Evolutionary conservation across 2,888 invertebrate genomes (phyloP), one percentile per base, ranked within the genome.

Genomic region (Margaritifera margaritifera): DNA sequence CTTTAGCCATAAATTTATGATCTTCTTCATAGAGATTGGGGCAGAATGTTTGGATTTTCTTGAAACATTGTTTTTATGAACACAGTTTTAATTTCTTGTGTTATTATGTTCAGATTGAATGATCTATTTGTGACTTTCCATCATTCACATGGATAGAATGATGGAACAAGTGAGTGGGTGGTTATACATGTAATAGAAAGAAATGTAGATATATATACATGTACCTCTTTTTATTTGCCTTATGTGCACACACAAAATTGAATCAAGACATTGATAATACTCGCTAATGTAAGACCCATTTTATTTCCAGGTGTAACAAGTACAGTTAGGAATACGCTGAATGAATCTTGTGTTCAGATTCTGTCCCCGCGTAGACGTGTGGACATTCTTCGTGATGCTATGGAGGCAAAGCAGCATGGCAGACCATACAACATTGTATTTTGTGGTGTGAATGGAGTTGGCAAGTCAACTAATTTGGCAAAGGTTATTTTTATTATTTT

Each of bases 401-500:
- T 97, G 85, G 98, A 99, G 86, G 95, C 97, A 1, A 94, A 94
- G 87, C 84, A 89, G 62, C 92, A 93, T 64, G 92, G 92, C n/a
- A 92, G 94, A n/a, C 98, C 99, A 0, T 99, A 96, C 88, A 94
- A 96, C 15, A 95, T 99, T 92, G 93, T 96, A 0, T 99, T 99
- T 89, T 99, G 99, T 90, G 99, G 99, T 71, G 99, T 96, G 2
- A 99, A 99, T 90, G 99, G 99, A 22, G 99, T 99, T 0, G 99
- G 99, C 65, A 99, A 99, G 87, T 98, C 98, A 0, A 99, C 99
- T 3, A 99, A 99, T 91, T 91, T 99, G 65, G 99, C 99, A 0
- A 99, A 99, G 90, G 92, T 93, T 78, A 69, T 42, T 42, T 42
- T 42, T 42, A 42, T 15, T 42, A 11, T 11, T 42, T 8, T 42